Evolutionary conservation across 2,888 invertebrate genomes (phyloP).

Genomic region (Hemithea aestivaria): DNA sequence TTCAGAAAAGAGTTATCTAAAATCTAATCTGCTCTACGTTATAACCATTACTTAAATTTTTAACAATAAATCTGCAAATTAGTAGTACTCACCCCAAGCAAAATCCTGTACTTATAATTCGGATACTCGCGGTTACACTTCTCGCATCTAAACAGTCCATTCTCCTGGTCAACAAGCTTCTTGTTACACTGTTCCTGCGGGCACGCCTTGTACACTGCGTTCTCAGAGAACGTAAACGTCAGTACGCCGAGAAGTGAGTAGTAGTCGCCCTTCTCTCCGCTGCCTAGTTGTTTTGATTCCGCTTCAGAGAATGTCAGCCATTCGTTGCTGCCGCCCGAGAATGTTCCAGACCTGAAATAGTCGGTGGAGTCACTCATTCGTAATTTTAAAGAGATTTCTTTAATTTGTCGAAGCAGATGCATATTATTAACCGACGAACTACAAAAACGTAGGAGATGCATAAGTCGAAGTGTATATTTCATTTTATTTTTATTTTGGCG

Average conservation of each 20-base stretch:
- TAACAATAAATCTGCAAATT: conserved; percentile 1
- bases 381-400: too few species aligned
- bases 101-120: conserved; percentile 91
- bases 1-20: too few species aligned
- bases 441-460: too few species aligned
- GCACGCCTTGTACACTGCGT: conserved; percentile 95
- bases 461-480: too few species aligned
- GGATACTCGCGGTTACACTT: conserved; percentile 93
- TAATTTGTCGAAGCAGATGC: too few species aligned
- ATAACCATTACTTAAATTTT: too few species aligned
- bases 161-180: conserved; percentile 93
- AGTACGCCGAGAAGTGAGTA: conserved; percentile 89
- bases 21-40: too few species aligned
- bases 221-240: conserved; percentile 88
- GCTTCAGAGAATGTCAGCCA: conserved; percentile 90
- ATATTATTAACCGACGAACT: too few species aligned
- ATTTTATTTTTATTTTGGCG: too few species aligned
- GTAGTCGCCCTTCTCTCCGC: conserved; percentile 89
- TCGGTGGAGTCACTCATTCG: too few species aligned
- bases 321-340: conserved; percentile 73
- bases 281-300: conserved; percentile 83
- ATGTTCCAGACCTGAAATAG: conserved; percentile 58
- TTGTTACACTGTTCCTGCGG: conserved; percentile 95
- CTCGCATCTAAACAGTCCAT: conserved; percentile 95
- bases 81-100: conserved; percentile 84